A percentile compares a stretch with the other conserved stretches of the same genome.
Conservation (phyloP, 2,888 invertebrate genomes). For the Tenthredo livida region DNA sequence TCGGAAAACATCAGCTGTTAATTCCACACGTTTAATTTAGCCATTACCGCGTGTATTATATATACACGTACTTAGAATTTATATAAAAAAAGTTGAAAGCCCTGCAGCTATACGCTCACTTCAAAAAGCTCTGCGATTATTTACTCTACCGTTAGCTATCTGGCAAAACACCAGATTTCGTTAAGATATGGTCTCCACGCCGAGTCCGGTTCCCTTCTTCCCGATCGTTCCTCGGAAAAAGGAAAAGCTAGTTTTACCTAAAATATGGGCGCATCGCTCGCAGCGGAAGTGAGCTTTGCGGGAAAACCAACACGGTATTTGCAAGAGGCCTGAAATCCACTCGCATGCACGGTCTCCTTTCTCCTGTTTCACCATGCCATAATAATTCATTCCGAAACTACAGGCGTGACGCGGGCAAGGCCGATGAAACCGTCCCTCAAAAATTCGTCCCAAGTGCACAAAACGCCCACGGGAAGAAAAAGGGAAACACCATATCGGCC, state of each 20-base stretch:
- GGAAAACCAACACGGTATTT: conserved; percentile 28
- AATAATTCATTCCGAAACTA: conserved; percentile 29
- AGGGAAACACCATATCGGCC: neutral
- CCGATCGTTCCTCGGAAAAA: neutral
- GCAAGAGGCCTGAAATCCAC: neutral
- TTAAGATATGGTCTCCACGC: conserved; percentile 5
- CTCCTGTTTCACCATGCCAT: neutral
- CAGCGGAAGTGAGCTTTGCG: conserved; percentile 2
- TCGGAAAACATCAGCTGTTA: neutral
- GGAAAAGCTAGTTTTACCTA: neutral
- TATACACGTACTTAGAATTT: neutral
- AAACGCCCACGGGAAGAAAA: conserved; percentile 20
- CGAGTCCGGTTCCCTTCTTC: neutral
- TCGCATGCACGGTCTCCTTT: neutral
- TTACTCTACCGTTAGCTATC: conserved; percentile 11
- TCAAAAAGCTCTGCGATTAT: conserved; percentile 30
- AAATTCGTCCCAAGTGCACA: neutral
- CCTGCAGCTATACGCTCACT: neutral
- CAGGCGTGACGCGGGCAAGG: conserved; percentile 34
- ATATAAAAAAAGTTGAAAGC: neutral
- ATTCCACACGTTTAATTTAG: neutral
- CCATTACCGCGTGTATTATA: neutral
- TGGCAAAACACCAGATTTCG: conserved; percentile 1
- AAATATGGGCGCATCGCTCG: neutral
- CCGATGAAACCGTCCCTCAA: conserved; percentile 17